Evolutionary conservation across 2,888 invertebrate genomes (phyloP).

Genomic region (Nemotelus pantherinus): DNA sequence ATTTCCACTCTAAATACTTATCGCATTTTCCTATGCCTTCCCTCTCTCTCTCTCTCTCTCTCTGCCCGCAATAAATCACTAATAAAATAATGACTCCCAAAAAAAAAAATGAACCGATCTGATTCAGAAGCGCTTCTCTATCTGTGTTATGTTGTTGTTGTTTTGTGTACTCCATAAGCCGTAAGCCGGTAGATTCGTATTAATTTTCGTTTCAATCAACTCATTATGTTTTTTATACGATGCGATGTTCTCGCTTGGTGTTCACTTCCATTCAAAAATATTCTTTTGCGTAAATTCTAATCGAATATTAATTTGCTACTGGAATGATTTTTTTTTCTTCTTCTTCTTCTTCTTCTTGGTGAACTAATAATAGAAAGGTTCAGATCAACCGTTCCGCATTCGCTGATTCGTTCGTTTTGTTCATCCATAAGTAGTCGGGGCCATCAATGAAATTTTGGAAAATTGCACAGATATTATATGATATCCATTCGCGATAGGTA

Average conservation of each 20-base stretch:
- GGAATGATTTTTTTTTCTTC: conserved; percentile 6
- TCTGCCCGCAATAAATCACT: neutral
- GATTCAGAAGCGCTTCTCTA: too few species aligned
- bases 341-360: neutral
- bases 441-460: too few species aligned
- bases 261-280: neutral
- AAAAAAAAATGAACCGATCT: too few species aligned
- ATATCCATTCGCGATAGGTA: neutral
- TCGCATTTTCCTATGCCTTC: neutral
- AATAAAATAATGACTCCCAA: neutral
- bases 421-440: too few species aligned
- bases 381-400: neutral
- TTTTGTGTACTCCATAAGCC: too few species aligned
- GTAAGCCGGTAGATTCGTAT: too few species aligned
- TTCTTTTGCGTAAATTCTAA: conserved; percentile 29
- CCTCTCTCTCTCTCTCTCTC: neutral
- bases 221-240: too few species aligned
- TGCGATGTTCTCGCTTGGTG: too few species aligned
- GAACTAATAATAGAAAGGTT: neutral
- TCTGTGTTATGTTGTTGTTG: too few species aligned
- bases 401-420: too few species aligned
- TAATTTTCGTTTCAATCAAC: too few species aligned
- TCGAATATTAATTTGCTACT: conserved; percentile 35
- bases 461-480: too few species aligned
- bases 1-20: neutral